Conservation (phyloP, 2,113 vertebrate genomes). For the Cebidichthys violaceus region DNA sequence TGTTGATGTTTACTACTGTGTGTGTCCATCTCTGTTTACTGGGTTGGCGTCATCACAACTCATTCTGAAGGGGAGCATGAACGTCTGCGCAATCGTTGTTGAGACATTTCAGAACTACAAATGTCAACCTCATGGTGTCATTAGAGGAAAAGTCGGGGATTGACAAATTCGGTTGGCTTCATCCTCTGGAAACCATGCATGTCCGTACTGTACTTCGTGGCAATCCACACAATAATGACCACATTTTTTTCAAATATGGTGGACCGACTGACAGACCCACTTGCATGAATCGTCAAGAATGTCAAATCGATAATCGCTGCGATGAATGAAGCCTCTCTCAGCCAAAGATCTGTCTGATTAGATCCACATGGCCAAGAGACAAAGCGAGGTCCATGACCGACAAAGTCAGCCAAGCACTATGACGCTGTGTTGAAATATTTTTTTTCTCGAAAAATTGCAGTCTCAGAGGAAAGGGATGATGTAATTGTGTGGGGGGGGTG, state of each 20-base stretch:
- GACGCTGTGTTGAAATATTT: slow-evolving; percentile 24
- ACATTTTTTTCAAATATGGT: not conserved
- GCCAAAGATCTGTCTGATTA: slow-evolving; percentile 16
- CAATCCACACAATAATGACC: not conserved
- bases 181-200: not conserved
- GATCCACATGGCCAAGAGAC: slow-evolving; percentile 15
- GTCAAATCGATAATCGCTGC: slow-evolving; percentile 7
- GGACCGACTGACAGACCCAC: not conserved
- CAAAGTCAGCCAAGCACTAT: slow-evolving; percentile 43
- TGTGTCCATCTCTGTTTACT: too few relatives aligned
- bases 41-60: not conserved
- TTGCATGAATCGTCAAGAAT: not conserved
- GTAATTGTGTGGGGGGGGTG: slow-evolving; percentile 53
- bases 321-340: not conserved
- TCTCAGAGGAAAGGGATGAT: slow-evolving; percentile 33
- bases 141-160: not conserved
- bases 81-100: not conserved
- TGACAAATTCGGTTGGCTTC: not conserved
- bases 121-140: not conserved
- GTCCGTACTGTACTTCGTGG: not conserved
- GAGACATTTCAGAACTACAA: not conserved
- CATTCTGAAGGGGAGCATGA: too few relatives aligned
- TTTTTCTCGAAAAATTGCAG: slow-evolving; percentile 38
- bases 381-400: slow-evolving; percentile 20
- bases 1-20: too few relatives aligned